Conservation (phyloP, 2,113 vertebrate species). For the Ondatra zibethicus region DNA sequence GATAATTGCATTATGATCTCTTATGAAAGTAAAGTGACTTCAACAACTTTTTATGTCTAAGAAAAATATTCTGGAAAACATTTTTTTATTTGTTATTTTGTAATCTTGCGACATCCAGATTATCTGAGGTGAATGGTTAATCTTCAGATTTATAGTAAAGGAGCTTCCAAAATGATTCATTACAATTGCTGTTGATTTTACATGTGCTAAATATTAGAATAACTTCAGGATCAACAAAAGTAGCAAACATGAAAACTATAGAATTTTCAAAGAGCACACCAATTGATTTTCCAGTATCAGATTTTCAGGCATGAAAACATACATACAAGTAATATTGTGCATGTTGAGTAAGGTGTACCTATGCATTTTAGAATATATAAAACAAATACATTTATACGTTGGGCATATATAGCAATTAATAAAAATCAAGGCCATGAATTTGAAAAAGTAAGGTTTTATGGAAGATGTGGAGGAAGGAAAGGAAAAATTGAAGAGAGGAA, state of each 20-base stretch:
- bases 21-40: background rate
- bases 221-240: background rate
- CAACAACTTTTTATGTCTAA: background rate
- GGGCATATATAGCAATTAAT: background rate
- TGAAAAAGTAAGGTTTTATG: background rate
- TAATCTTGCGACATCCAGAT: background rate
- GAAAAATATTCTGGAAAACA: background rate
- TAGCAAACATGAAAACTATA: background rate
- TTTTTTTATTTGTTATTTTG: background rate
- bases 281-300: background rate
- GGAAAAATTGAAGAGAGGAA: background rate
- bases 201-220: background rate
- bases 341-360: background rate
- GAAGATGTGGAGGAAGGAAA: background rate
- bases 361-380: background rate
- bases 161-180: background rate
- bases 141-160: background rate
- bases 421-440: background rate
- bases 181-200: background rate
- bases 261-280: background rate
- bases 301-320: background rate
- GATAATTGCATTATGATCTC: background rate
- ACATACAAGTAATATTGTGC: background rate
- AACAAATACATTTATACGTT: background rate
- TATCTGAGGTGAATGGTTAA: background rate